These are phyloP conservation scores for Eledone cirrhosa DNA, from an alignment of 2,888 invertebrate species.

Conservation along the genomic window DNA sequence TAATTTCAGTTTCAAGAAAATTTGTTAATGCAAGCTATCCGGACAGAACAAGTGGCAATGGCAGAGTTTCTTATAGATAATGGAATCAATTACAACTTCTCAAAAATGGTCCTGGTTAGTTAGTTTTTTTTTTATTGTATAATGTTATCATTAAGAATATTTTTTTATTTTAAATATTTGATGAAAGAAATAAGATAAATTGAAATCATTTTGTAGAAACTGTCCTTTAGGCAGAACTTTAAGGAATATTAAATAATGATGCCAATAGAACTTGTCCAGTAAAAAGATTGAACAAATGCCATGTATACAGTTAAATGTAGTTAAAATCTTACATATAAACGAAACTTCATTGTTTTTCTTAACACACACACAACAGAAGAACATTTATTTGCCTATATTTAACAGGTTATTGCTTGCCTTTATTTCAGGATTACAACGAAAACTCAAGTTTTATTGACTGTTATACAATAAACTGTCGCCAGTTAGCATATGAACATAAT, in stretches of 20 bases:
- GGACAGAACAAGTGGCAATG: slow-evolving; percentile 53
- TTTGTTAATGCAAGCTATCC: slow-evolving; percentile 62
- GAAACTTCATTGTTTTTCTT: no score
- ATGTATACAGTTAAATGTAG: no score
- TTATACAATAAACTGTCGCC: slow-evolving; percentile 54
- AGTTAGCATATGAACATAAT: slow-evolving; percentile 61
- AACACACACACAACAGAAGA: no score
- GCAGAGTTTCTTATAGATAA: slow-evolving; percentile 64
- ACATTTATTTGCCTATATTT: no score
- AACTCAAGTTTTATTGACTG: slow-evolving; percentile 39
- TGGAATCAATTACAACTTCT: slow-evolving; percentile 56
- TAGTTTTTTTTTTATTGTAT: neutral
- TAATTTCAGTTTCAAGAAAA: slow-evolving; percentile 60
- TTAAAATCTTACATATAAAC: no score
- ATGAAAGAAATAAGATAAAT: no score
- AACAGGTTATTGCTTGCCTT: neutral
- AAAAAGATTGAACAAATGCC: no score
- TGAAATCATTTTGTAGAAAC: no score
- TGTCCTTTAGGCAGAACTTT: no score
- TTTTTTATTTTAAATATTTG: neutral
- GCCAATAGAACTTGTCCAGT: neutral
- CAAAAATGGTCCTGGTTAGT: slow-evolving; percentile 51
- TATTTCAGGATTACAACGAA: slow-evolving; percentile 36
- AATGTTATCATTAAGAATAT: neutral
- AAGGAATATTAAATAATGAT: no score